These are phyloP conservation scores for Rhabdomys pumilio DNA, from an alignment of 2,797 vertebrate species.

Conservation along the genomic window DNA sequence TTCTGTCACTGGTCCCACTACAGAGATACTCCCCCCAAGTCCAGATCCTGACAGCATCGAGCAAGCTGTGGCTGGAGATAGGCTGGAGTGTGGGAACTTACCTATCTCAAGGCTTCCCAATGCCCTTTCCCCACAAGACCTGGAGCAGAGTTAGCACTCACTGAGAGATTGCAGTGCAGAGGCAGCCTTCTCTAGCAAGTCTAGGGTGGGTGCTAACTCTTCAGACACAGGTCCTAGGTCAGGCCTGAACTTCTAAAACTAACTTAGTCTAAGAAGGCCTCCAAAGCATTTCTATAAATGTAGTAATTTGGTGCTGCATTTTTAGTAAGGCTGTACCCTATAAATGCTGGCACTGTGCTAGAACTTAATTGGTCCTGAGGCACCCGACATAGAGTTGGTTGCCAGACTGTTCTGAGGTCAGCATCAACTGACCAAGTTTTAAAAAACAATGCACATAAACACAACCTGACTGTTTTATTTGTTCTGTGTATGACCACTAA, in stretches of 20 bases:
- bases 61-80: constrained; percentile 88
- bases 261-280: constrained; percentile 61
- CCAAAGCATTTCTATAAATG: constrained; percentile 32
- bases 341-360: neutral
- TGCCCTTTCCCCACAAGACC: constrained; percentile 81
- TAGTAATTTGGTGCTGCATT: neutral
- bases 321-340: neutral
- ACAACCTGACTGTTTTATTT: constrained; percentile 42
- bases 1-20: constrained; percentile 96
- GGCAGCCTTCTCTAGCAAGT: constrained; percentile 59
- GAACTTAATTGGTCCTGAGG: neutral
- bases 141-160: constrained; percentile 83
- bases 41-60: constrained; percentile 85
- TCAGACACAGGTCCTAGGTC: constrained; percentile 13
- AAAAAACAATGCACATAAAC: neutral
- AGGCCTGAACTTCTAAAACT: constrained; percentile 65
- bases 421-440: constrained; percentile 21
- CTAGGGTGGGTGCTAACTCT: constrained; percentile 73
- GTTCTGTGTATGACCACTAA: constrained; percentile 45
- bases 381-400: neutral
- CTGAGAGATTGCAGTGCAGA: constrained; percentile 48
- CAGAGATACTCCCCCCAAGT: constrained; percentile 89
- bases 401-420: neutral
- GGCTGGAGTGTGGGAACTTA: constrained; percentile 88
- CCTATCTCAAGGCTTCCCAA: constrained; percentile 88